These are phyloP conservation scores for Danio albolineatus DNA, from an alignment of 2,797 vertebrate species.

Conservation along the genomic window DNA sequence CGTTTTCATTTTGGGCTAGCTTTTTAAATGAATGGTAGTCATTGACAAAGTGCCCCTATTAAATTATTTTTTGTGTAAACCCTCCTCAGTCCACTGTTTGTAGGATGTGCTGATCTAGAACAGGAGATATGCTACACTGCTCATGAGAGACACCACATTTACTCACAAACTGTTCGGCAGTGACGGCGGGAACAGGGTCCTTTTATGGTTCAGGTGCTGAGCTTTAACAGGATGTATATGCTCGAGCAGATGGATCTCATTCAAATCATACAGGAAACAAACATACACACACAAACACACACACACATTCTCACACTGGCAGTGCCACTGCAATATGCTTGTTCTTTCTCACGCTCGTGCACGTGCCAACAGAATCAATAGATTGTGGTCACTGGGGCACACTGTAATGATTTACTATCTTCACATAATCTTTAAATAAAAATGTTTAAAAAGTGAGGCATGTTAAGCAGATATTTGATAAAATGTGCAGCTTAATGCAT, in stretches of 20 bases:
- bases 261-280: constrained; percentile 64
- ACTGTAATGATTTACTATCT: neutral
- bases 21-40: neutral
- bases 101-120: constrained; percentile 60
- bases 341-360: neutral
- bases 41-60: neutral
- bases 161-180: constrained; percentile 44
- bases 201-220: constrained; percentile 53
- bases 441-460: neutral
- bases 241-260: constrained; percentile 62
- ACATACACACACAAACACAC: constrained; percentile 2
- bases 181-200: constrained; percentile 11
- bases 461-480: neutral
- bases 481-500: no score
- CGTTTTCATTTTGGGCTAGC: no score
- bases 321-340: constrained; percentile 3
- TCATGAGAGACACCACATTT: constrained; percentile 65
- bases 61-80: neutral
- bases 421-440: neutral
- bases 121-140: constrained; percentile 75
- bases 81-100: neutral
- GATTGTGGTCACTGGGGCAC: constrained; percentile 3
- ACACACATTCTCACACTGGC: constrained; percentile 26
- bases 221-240: constrained; percentile 65
- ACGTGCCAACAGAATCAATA: neutral